Evolutionary conservation across 2,797 vertebrate species (phyloP), one percentile per base, ranked within the genome.

Genomic region (Lepidocolaptes lacrymiger): DNA sequence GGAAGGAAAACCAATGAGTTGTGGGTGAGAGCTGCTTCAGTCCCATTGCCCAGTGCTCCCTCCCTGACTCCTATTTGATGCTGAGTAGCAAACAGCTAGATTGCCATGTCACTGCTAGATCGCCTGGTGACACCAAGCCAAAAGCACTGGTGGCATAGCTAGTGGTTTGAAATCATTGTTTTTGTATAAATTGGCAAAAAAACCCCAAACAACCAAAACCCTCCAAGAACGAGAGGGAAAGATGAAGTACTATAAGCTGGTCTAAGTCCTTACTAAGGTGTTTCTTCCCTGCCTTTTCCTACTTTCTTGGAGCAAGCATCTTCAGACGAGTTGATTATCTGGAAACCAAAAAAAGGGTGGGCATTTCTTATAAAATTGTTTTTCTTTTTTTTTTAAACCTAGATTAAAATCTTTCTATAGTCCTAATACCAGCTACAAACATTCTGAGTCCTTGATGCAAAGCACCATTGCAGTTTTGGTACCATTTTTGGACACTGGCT

Each of bases 401-500:
- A 32, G 14, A 46, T 84, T 64, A 75, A 88, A 84, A 54, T 64
- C 19, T 72, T 85, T 85, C 39, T 26, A 10, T 52, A 84, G 21
- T 68, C 32, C 18, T 83, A 24, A 59, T 48, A 56, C 6, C 28
- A 75, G 32, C 26, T 49, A 84, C 14, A 63, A 92, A 64, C 14
- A 82, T 72, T 68, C 28, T 32, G 58, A 91, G 37, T 46, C 63
- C 68, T 9, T 48, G 43, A 22, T 37, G 28, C 37, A 74, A 86
- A 94, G 59, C 12, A 81, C 1, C 10, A 66, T 16, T 55, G 52
- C 49, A 91, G 81, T 51, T 85, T 51, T 76, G 32, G 27, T 85
- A 51, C 51, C 28, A 75, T 91, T 93, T 84, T 93, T 55, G 91
- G 62, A 69, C 43, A 81, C 32, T 79, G 54, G 20, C 43, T 94